A percentile compares a stretch with the other conserved stretches of the same genome.
Conservation (phyloP, 37 sponge, comb jelly and placozoan species). For the Diacarnus erythraeanus region DNA sequence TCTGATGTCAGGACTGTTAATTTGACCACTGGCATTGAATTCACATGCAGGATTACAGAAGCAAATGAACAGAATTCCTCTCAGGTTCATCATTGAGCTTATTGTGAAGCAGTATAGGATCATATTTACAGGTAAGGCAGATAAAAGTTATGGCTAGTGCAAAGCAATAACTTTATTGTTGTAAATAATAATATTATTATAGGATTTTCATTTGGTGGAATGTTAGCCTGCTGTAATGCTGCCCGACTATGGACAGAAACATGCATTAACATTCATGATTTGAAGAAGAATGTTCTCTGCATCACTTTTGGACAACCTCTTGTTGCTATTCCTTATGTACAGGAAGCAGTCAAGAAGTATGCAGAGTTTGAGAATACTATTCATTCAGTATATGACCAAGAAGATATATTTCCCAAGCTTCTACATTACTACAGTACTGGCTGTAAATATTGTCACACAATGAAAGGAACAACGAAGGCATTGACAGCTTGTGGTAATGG, state of each 20-base stretch:
- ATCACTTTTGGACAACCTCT: slow-evolving; percentile 62
- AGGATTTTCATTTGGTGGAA: slow-evolving; percentile 68
- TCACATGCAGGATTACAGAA: slow-evolving; percentile 5
- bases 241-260: slow-evolving; percentile 35
- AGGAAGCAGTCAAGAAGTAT: slow-evolving; percentile 1
- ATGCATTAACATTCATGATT: slow-evolving; percentile 4
- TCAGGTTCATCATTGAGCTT: slow-evolving; percentile 51
- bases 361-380: slow-evolving; percentile 23
- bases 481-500: not conserved
- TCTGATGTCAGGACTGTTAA: too few species aligned
- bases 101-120: slow-evolving; percentile 27
- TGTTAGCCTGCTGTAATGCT: slow-evolving; percentile 49
- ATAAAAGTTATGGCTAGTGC: not conserved
- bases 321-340: slow-evolving; percentile 15
- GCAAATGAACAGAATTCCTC: slow-evolving; percentile 38
- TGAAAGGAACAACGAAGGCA: not conserved
- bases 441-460: too few species aligned
- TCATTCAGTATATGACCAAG: slow-evolving; percentile 31
- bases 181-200: not conserved
- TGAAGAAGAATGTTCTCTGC: slow-evolving; percentile 35
- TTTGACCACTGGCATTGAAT: not conserved
- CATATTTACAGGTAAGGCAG: slow-evolving; percentile 51
- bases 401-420: slow-evolving; percentile 34
- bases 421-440: not conserved
- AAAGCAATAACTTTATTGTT: not conserved